Base-by-base conservation (phyloP, 2,888 invertebrate species). In the Rhingia rostrata region DNA sequence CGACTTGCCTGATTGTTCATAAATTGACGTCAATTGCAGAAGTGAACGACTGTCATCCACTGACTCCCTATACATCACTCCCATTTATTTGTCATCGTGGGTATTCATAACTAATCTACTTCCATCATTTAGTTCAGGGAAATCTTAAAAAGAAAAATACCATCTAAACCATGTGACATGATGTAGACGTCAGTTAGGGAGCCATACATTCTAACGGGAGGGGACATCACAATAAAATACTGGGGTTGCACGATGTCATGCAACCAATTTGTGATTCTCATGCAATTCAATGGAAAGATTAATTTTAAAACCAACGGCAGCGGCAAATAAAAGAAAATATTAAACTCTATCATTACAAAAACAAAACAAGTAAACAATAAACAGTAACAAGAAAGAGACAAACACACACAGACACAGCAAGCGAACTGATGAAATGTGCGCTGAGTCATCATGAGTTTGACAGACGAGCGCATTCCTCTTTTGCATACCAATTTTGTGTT, bases 1-100 rank as follows among this genome's bases (percentile, higher is more conserved):
- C 10, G 10, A 7, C 4, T 10, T 41, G 7, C 41, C 56, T 54
- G 60, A 72, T 82, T 82, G 72, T 77, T 61, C 72, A 66, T 82
- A 72, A 82, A 82, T 82, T 82, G 82, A 82, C 77, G 53, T 77
- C 82, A 82, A 82, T 82, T 82, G 66, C 82, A 77, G 60, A 51
- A 7, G 49, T 66, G 72, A 77, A 61, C 54, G 77, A 54, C 47
- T 45, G 41, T 51, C 56, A 70, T 49, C 51, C 64, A 60, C 58
- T 22, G 22, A 22, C 22, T 22, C 22, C 22, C 22, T 2, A 22
- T 12, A n/a, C 10, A 9, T 9, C 43, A 64, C 53, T 37, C 54
- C 2, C 37, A 47, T 41, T 66, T 60, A 14, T 69, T 47, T 63
- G 74, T 80, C 67, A 74, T 74, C 54, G 10, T 43, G 41, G 33